Base-by-base conservation (phyloP, 1,140 invertebrate genomes). In the Oscheius sp. region DNA sequence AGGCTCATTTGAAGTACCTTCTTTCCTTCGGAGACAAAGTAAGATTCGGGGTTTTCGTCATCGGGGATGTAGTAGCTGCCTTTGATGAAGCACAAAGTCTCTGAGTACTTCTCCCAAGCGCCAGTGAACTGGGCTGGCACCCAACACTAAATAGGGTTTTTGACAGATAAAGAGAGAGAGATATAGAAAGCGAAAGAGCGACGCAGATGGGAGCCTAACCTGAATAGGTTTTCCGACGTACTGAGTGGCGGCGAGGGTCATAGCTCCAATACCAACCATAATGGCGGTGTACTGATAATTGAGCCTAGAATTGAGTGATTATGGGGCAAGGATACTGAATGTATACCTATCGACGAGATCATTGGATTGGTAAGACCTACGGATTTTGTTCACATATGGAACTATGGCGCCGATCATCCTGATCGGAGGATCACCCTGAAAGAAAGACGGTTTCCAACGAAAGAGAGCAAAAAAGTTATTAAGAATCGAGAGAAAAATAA, bases 211-310 rank as follows among this genome's bases (percentile, higher is more conserved):
- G n/a, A n/a, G n/a, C 18, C 23, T 34, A 0, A 78, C 80, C 77
- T 82, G 81, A 64, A 88, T 87, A 4, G 86, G 87, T 61, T 87
- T 86, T 2, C 86, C 86, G 45, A 88, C 86, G 77, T 87, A 88
- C 77, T 87, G 87, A n/a, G 86, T 83, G 46, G 86, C 86, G 35
- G 86, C 85, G 46, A 88, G 84, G 31, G 87, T 85, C 28, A 88
- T 84, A 4, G 86, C 86, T 62, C 86, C 86, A 55, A 88, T 81
- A 32, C 86, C 84, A 18, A 88, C 79, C n/a, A 88, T 84, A 29
- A 85, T 82, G 13, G 86, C 85, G 2, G 87, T 87, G 78, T 87
- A 88, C 42, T 87, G 84, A 78, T 88, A 87, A 74, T 87, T 87
- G 13, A 88, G 77, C 36, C 87, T n/a, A n/a, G n/a, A n/a, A n/a